Evolutionary conservation across 1,140 invertebrate genomes (phyloP), one percentile per base, ranked within the genome.

Genomic region (Drosophila arizonae): DNA sequence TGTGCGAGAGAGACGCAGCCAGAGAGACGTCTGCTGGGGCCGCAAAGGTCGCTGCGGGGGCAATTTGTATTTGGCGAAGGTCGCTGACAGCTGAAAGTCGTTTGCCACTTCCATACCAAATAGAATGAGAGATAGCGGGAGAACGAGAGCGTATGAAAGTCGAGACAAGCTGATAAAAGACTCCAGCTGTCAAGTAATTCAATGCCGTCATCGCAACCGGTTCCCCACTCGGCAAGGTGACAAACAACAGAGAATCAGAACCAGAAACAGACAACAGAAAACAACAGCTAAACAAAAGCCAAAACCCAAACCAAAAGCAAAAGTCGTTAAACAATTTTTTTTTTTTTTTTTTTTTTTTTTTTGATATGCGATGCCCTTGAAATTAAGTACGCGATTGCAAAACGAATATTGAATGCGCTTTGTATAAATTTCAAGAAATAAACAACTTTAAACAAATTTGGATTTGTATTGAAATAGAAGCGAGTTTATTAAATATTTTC

Each of bases 341-440:
- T 81, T 4, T 50, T 28, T 87, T 82, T 87, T n/a, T n/a, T 26
- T 50, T 50, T 81, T 81, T 4, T 81, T 4, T 50, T 28, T 87
- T 82, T 87, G 79, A 87, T 87, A 87, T 54, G 82, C 39, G 45
- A 39, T 84, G 81, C 77, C 82, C 82, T 86, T 86, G 82, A 86
- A 76, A 77, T 70, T 24, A 71, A 63, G 57, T n/a, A 55, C n/a
- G 45, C 30, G 30, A 56, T 45, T 30, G 30, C n/a, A 63, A 56
- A 52, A 45, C 46, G 56, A 52, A 64, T 58, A 9, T 41, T 24
- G 28, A 36, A 66, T 65, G 43, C 54, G 10, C 46, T 63, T 28
- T 21, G 5, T 46, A 9, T 33, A 17, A 17, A 21, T 46, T 46
- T 9, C n/a, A 21, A 21, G 6, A 10, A 21, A 51, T 50, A 26